phyloP scores from a whole-genome alignment of 2,113 vertebrate species.

The Phaetusa simplex region DNA sequence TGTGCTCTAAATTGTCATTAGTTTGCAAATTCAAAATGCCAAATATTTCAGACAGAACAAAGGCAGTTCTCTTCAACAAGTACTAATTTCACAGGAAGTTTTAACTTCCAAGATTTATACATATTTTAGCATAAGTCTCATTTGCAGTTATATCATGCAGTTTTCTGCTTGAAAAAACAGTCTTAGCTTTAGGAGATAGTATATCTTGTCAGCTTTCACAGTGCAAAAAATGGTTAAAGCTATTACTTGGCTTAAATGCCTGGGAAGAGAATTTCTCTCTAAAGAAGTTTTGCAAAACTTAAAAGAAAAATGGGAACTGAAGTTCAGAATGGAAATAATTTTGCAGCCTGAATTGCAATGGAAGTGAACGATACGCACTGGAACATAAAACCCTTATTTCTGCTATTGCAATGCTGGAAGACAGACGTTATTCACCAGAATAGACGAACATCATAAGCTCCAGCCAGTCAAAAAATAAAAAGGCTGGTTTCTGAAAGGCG shows the following conservation, averaged over 20 bases:
- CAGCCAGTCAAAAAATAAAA: slow-evolving; percentile 2
- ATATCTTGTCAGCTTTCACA: slow-evolving; percentile 45
- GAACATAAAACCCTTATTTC: slow-evolving; percentile 39
- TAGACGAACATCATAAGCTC: not conserved
- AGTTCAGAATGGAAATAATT: slow-evolving; percentile 20
- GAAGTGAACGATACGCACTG: not conserved
- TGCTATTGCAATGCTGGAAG: slow-evolving; percentile 5
- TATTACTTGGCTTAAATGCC: slow-evolving; percentile 45
- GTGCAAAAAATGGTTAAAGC: not conserved
- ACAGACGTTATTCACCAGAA: not conserved
- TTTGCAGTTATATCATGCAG: slow-evolving; percentile 47
- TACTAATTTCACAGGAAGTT: slow-evolving; percentile 50
- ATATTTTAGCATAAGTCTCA: slow-evolving; percentile 44
- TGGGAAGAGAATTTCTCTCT: slow-evolving; percentile 9
- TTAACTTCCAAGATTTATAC: slow-evolving; percentile 44
- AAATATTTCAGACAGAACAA: slow-evolving; percentile 31
- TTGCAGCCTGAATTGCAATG: slow-evolving; percentile 10
- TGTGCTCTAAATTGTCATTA: not conserved
- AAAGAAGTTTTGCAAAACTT: slow-evolving; percentile 43
- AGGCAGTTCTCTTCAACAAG: not conserved
- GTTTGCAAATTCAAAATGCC: not conserved
- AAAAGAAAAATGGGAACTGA: slow-evolving; percentile 14
- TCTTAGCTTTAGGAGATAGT: slow-evolving; percentile 48
- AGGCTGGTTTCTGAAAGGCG: not conserved
- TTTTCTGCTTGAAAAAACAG: slow-evolving; percentile 57